Percentiles rank a stretch among this genome's conserved stretches.
Conservation (phyloP, 1,140 invertebrate genomes). For the Lithobius niger region DNA sequence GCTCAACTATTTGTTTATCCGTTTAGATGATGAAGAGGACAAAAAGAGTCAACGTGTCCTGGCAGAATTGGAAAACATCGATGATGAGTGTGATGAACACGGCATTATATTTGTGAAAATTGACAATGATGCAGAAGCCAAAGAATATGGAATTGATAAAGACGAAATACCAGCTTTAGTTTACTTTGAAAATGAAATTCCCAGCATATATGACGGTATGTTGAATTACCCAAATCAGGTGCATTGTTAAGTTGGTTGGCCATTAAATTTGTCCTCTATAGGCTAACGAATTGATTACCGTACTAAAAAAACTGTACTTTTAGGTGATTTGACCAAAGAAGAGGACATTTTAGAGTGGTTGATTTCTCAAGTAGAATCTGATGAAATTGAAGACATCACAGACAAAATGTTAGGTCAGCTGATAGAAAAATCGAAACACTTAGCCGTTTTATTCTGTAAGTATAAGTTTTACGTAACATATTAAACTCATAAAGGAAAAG, state of each 20-base stretch:
- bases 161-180: constrained; percentile 74
- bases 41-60: constrained; percentile 71
- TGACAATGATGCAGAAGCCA: constrained; percentile 74
- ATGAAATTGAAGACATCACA: constrained; percentile 85
- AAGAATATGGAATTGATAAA: constrained; percentile 74
- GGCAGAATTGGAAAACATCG: constrained; percentile 84
- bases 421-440: constrained; percentile 75
- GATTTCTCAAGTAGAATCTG: constrained; percentile 78
- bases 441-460: constrained; percentile 88
- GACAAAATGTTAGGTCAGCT: constrained; percentile 55
- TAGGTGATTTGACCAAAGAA: constrained; percentile 77
- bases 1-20: constrained; percentile 20
- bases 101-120: constrained; percentile 89
- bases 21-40: constrained; percentile 76
- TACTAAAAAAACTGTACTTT: no score
- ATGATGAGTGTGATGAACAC: constrained; percentile 79
- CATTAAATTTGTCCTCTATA: no score
- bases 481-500: no score
- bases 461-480: constrained; percentile 26
- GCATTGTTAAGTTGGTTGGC: constrained; percentile 25
- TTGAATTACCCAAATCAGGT: constrained; percentile 25
- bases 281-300: no score
- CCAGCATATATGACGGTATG: constrained; percentile 75
- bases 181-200: constrained; percentile 83
- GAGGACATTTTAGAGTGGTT: constrained; percentile 89